A percentile compares a stretch with the other conserved stretches of the same genome.
Evolutionary conservation across 2,888 invertebrate species (phyloP).

Genomic region (Stenodema calcarata): DNA sequence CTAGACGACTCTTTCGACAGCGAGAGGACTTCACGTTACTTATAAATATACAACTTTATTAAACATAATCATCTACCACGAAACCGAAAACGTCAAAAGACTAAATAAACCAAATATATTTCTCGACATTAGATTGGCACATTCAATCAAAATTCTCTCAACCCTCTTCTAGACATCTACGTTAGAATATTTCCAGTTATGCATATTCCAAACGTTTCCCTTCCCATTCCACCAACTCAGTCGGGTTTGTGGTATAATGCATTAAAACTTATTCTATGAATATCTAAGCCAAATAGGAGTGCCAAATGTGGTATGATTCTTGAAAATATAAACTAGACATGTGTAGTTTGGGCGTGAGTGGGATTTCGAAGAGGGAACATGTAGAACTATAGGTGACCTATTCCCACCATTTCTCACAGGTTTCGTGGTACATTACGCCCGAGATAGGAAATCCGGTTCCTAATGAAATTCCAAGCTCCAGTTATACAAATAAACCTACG

Average conservation of each 20-base stretch:
- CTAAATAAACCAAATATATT: not conserved
- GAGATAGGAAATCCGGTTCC: not conserved
- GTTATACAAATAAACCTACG: too few relatives aligned
- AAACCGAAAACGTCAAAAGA: not conserved
- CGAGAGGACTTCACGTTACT: not conserved
- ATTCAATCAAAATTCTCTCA: not conserved
- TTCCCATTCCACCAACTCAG: too few relatives aligned
- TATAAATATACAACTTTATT: not conserved
- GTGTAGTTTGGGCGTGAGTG: not conserved
- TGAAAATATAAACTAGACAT: too few relatives aligned
- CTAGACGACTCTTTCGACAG: not conserved
- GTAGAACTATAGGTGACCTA: not conserved
- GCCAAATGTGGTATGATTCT: not conserved
- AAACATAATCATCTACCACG: not conserved
- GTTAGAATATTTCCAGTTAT: too few relatives aligned
- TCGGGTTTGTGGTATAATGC: too few relatives aligned
- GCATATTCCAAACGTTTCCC: too few relatives aligned
- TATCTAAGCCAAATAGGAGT: not conserved
- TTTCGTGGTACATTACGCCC: not conserved
- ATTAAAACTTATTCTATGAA: too few relatives aligned
- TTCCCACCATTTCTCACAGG: not conserved
- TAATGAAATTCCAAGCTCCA: not conserved
- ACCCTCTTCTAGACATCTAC: too few relatives aligned
- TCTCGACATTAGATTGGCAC: not conserved
- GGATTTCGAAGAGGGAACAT: not conserved